Evolutionary conservation across 2,888 invertebrate species (phyloP).

Genomic region (Thera britannica): DNA sequence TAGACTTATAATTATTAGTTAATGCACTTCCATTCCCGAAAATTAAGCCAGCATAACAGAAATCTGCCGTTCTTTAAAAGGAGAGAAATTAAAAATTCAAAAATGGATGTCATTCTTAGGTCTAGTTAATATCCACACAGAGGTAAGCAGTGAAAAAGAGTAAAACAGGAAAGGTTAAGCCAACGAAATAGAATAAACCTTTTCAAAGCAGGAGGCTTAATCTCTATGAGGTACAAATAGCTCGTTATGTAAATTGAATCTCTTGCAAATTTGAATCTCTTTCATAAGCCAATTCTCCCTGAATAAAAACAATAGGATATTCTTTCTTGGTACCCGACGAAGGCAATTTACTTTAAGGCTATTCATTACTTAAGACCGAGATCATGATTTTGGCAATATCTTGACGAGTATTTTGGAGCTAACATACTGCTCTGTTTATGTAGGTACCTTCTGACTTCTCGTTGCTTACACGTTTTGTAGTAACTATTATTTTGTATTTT

Average conservation of each 20-base stretch:
- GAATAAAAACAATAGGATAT: constrained; percentile 77
- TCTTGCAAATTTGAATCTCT: constrained; percentile 80
- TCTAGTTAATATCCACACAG: not conserved
- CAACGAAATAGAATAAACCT: constrained; percentile 49
- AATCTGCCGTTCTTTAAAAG: no score
- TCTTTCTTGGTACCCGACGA: constrained; percentile 63
- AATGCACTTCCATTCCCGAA: no score
- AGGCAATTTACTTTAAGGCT: constrained; percentile 57
- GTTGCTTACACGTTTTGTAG: no score
- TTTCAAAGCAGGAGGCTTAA: constrained; percentile 61
- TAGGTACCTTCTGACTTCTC: no score
- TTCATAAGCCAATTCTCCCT: constrained; percentile 78
- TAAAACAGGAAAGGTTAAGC: constrained; percentile 22
- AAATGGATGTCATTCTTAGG: no score
- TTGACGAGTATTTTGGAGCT: not conserved
- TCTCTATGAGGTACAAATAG: constrained; percentile 79
- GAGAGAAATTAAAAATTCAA: no score
- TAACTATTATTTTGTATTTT: no score
- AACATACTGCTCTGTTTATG: no score
- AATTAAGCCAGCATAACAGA: no score
- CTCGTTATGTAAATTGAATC: constrained; percentile 83
- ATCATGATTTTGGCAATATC: constrained; percentile 13
- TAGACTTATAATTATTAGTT: no score
- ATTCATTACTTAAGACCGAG: constrained; percentile 54
- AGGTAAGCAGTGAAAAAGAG: not conserved